A percentile compares a stretch with the other conserved stretches of the same genome.
Evolutionary conservation across 2,888 invertebrate genomes (phyloP).

Genomic region (Omphaloscelis lunosa): DNA sequence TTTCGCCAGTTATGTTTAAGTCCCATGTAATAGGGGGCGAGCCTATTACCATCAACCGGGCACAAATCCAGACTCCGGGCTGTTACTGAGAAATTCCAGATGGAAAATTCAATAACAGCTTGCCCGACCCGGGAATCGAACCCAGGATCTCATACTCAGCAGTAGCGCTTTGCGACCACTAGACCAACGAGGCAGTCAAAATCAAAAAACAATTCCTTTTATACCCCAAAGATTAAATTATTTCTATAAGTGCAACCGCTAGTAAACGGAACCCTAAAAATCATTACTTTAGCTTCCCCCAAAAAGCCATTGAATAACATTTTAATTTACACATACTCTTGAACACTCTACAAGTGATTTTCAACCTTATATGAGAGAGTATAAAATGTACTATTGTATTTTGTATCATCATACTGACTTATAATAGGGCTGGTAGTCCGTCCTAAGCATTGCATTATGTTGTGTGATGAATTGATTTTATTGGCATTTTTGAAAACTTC

Average conservation of each 20-base stretch:
- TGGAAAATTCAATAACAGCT: no score
- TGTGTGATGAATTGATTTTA: slow-evolving; percentile 28
- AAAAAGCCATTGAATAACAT: slow-evolving; percentile 38
- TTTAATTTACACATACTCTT: slow-evolving; percentile 47
- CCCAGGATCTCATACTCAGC: no score
- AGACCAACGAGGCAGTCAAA: no score
- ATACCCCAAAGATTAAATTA: neutral
- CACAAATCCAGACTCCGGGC: no score
- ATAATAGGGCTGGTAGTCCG: neutral
- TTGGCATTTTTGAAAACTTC: neutral
- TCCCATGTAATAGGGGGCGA: no score
- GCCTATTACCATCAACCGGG: no score
- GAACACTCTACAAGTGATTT: neutral
- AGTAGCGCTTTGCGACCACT: no score
- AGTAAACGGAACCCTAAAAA: slow-evolving; percentile 27
- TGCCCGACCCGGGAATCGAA: no score
- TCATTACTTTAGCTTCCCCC: slow-evolving; percentile 47
- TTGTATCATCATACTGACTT: neutral
- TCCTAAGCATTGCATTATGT: neutral
- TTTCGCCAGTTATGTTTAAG: no score
- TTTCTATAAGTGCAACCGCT: neutral
- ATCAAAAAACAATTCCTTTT: neutral
- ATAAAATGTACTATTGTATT: neutral
- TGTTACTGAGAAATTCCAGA: no score
- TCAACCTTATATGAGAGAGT: rapidly evolving